Conservation (phyloP, 2,888 invertebrate species). For the Oscheius sp. region DNA sequence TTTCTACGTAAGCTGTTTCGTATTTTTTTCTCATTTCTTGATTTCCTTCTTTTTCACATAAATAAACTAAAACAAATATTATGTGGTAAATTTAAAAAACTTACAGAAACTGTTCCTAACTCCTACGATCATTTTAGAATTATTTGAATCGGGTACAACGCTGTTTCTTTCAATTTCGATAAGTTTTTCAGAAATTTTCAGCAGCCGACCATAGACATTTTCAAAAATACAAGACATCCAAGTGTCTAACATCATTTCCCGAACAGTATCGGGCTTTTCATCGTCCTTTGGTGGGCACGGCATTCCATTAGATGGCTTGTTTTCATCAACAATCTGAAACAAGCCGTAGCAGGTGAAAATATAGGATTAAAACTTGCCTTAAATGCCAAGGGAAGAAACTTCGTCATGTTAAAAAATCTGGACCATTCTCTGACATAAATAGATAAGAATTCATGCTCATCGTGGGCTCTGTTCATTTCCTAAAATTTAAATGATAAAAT, state of each 20-base stretch:
- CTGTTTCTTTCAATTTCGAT: slow-evolving; percentile 96
- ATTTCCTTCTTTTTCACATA: slow-evolving; percentile 80
- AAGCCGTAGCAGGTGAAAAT: neutral
- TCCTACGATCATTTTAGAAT: slow-evolving; percentile 95
- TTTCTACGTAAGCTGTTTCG: slow-evolving; percentile 92
- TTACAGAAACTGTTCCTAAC: slow-evolving; percentile 95
- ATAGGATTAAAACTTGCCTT: slow-evolving; percentile 42
- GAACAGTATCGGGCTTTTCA: neutral
- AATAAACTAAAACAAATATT: slow-evolving; percentile 15
- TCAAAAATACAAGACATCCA: slow-evolving; percentile 98
- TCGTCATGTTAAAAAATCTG: slow-evolving; percentile 96
- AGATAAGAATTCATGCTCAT: slow-evolving; percentile 82
- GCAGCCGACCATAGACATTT: slow-evolving; percentile 88
- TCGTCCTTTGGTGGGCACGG: slow-evolving; percentile 9
- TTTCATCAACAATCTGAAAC: slow-evolving; percentile 24
- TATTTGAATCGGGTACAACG: slow-evolving; percentile 84
- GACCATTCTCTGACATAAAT: slow-evolving; percentile 98
- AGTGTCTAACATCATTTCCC: slow-evolving; percentile 88
- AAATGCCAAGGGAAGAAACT: slow-evolving; percentile 79
- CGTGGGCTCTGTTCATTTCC: slow-evolving; percentile 88
- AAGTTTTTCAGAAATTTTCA: slow-evolving; percentile 96
- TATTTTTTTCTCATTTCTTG: slow-evolving; percentile 86
- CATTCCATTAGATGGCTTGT: neutral
- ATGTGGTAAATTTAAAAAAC: slow-evolving; percentile 45
- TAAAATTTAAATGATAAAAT: slow-evolving; percentile 63